Evolutionary conservation across 2,113 vertebrate genomes (phyloP), one percentile per base, ranked within the genome.

Genomic region (Microtus montanus): DNA sequence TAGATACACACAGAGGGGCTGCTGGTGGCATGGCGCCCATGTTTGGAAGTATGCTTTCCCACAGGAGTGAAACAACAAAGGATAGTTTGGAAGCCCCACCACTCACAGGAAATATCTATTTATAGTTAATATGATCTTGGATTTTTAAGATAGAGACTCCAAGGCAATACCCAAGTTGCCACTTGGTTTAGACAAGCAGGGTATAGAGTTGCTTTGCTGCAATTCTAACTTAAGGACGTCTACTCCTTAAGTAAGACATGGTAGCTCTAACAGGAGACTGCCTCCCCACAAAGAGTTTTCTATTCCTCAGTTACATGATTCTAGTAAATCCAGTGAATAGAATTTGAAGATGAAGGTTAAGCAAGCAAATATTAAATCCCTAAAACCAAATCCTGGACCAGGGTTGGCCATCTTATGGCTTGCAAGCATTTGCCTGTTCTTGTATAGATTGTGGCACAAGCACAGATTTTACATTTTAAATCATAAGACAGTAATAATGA

Each of bases 381-480:
- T 58, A 86, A 95, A 93, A 78, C 6, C 26, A 92, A 90, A 92
- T 80, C 52, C 24, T n/a, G 52, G 66, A 70, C 68, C 30, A 95
- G 52, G 4, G 3, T 38, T 84, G 35, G 41, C 15, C 77, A 92
- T 41, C 4, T 86, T 86, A 83, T 61, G 28, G 7, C 38, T 90
- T 77, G 28, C 20, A 58, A 13, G 61, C 6, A 26, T 35, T 52
- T 2, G 44, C 11, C 4, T 83, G 20, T 89, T 89, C 89, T 41
- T 70, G 17, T 84, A 70, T 28, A 92, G n/a, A 19, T 66, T n/a
- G 33, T 92, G 33, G 66, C 17, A 28, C 79, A 86, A 75, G 22
- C 84, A 83, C 13, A 96, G 84, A 44, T 54, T 80, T 91, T 74
- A 94, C 26, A 87, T 84, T 92, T 90, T 61, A 41, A 66, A 87